These are phyloP conservation scores for Rhynchonycteris naso DNA, from an alignment of 2,797 vertebrate species.

Conservation along the genomic window DNA sequence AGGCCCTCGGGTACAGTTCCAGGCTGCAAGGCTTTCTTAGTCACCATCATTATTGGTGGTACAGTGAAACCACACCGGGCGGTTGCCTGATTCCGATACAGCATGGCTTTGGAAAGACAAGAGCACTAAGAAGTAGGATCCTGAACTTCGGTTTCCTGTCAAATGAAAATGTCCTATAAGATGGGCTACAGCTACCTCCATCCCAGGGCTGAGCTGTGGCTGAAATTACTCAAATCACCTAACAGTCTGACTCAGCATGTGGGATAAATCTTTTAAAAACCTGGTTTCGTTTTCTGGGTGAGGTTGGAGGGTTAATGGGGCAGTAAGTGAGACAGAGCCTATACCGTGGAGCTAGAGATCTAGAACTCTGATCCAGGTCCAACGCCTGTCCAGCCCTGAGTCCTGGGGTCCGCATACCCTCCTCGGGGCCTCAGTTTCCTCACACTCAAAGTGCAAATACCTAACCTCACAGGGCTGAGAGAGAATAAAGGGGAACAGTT, in stretches of 20 bases:
- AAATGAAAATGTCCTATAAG: neutral
- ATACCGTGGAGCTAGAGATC: neutral
- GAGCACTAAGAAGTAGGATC: neutral
- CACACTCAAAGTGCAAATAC: neutral
- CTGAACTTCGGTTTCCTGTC: constrained; percentile 3
- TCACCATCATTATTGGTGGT: neutral
- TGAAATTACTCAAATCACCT: neutral
- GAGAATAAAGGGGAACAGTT: neutral
- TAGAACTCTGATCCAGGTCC: neutral
- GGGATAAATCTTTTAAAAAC: constrained; percentile 38
- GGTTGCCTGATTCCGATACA: constrained; percentile 15
- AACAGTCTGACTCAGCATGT: neutral
- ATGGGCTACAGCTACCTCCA: neutral
- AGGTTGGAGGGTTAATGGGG: neutral
- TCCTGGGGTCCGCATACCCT: neutral
- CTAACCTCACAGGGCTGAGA: neutral
- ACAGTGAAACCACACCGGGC: neutral
- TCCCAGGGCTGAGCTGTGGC: neutral
- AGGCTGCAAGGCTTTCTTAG: neutral
- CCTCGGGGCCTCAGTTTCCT: neutral
- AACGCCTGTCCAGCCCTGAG: neutral
- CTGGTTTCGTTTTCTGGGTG: constrained; percentile 6
- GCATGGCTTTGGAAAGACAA: neutral
- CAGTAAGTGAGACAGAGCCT: neutral
- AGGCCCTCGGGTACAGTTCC: neutral